Evolutionary conservation across 2,113 vertebrate genomes (phyloP), one percentile per base, ranked within the genome.

Genomic region (Piaya cayana): DNA sequence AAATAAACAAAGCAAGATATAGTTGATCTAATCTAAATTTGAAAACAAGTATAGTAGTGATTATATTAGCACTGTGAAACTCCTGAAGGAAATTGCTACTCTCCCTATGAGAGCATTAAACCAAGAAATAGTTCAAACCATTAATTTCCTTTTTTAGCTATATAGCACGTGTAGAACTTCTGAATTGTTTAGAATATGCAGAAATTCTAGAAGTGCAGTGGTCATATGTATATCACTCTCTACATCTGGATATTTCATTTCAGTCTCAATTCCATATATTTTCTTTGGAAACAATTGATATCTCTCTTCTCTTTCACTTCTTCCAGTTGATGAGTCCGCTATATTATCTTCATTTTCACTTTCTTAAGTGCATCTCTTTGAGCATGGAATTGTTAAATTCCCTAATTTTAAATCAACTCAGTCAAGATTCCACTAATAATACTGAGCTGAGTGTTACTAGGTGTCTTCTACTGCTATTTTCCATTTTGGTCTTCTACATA

Each of bases 201-300:
- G 84, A n/a, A 45, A 14, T 27, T 59, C 21, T 50, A 84, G 63
- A 64, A 59, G 49, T 29, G 23, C 18, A 42, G 29, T 22, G n/a
- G 22, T 9, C 53, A n/a, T 6, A 5, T n/a, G 30, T 53, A 12
- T n/a, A 8, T 22, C 27, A 7, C 50, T 29, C 47, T n/a, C 1
- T 11, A n/a, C 68, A 30, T 1, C 26, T 27, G 74, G 19, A 18
- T 27, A 25, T 55, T 65, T 63, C 42, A 3, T 32, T 52, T 37
- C 53, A 12, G 4, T 42, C 49, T 37, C 5, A 1, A 43, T n/a
- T 47, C 42, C 8, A 37, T 13, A 0, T 3, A 2, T 50, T 68
- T 74, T 15, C 56, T 86, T 36, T 26, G 18, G 68, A 49, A 56
- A 5, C 42, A 27, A 19, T 27, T 45, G 49, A 63, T 37, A 4